Evolutionary conservation across 2,888 invertebrate genomes (phyloP).

Genomic region (Amblyteles armatorius): DNA sequence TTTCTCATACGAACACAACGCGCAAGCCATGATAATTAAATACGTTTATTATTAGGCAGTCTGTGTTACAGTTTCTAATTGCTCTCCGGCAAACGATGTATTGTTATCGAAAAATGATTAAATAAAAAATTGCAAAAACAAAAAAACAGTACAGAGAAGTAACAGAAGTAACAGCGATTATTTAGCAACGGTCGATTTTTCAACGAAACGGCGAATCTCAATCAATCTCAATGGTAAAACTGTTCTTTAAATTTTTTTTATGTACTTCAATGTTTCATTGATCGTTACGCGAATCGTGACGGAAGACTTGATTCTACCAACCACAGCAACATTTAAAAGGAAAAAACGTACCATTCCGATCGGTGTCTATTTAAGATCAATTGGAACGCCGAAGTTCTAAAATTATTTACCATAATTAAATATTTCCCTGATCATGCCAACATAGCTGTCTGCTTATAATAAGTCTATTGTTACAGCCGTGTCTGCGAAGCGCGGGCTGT

Average conservation of each 20-base stretch:
- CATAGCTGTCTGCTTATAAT: conserved; percentile 21
- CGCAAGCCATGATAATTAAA: conserved; percentile 67
- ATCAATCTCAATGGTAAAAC: conserved; percentile 22
- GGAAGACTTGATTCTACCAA: conserved; percentile 64
- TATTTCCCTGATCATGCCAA: conserved; percentile 11
- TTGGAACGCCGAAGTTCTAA: conserved; percentile 35
- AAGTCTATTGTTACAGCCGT: neutral
- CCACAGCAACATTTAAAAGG: conserved; percentile 45
- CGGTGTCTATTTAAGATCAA: conserved; percentile 32
- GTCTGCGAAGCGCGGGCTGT: neutral
- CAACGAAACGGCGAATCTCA: conserved; percentile 21
- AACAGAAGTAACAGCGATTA: conserved; percentile 34
- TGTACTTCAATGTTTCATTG: conserved; percentile 30
- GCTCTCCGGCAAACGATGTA: conserved; percentile 53
- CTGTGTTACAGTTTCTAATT: conserved; percentile 68
- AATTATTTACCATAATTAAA: conserved; percentile 28
- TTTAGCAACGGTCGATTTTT: conserved; percentile 36
- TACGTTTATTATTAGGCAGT: conserved; percentile 74
- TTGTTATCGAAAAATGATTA: conserved; percentile 43
- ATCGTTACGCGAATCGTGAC: conserved; percentile 37
- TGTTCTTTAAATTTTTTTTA: conserved; percentile 17
- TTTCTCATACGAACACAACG: conserved; percentile 20
- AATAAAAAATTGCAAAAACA: conserved; percentile 20
- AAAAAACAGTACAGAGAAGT: conserved; percentile 32
- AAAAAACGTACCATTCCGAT: conserved; percentile 7